Percentiles rank a stretch among this genome's conserved stretches.
These are phyloP conservation scores for Anguilla pacifica DNA, from an alignment of 2,797 vertebrate genomes.

Conservation along the genomic window DNA sequence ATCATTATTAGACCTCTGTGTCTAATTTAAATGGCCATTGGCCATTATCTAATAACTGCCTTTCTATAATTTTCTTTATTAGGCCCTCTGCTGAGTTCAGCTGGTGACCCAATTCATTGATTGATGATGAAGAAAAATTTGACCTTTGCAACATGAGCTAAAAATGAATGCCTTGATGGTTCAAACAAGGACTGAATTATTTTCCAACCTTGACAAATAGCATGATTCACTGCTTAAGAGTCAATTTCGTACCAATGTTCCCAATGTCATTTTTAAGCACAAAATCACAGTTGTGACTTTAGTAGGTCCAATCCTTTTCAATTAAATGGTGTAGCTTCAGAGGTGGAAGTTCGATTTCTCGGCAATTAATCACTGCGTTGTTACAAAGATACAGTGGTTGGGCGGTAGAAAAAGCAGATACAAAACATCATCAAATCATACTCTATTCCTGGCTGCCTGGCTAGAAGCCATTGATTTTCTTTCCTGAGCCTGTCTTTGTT, in stretches of 20 bases:
- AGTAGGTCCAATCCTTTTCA: background rate
- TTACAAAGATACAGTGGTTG: conserved; percentile 2
- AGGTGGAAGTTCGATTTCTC: background rate
- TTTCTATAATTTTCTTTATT: conserved; percentile 26
- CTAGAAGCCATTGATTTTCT: background rate
- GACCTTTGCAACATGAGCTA: background rate
- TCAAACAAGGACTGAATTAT: conserved; percentile 19
- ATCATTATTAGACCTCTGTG: background rate
- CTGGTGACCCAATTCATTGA: conserved; percentile 35
- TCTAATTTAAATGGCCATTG: background rate
- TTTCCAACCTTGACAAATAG: background rate
- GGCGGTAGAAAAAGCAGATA: background rate
- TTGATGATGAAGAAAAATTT: conserved; percentile 28
- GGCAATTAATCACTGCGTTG: background rate
- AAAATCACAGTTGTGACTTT: background rate
- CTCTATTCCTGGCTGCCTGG: background rate
- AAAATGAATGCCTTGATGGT: background rate
- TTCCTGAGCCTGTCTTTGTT: background rate
- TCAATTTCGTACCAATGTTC: background rate
- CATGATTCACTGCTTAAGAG: background rate
- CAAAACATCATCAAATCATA: conserved; percentile 10
- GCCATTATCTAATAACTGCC: background rate
- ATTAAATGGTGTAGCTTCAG: background rate
- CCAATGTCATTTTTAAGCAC: background rate
- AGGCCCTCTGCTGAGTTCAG: conserved; percentile 33